Conservation (phyloP, 2,888 invertebrate species). For the Epistrophe grossulariae region DNA sequence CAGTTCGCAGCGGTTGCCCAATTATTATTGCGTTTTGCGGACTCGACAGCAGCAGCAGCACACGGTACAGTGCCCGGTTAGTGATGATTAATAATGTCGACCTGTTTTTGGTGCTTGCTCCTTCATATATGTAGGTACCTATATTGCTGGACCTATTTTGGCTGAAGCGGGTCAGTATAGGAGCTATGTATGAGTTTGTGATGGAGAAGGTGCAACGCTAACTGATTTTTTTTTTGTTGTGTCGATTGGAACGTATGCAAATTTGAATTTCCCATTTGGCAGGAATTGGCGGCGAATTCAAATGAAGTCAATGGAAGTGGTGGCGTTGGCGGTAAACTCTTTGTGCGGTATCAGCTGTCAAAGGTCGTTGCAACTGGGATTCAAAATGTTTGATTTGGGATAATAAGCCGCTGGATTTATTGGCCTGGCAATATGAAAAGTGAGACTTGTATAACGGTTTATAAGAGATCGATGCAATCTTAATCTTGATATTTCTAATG, state of each 20-base stretch:
- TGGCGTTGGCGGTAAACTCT: conserved; percentile 52
- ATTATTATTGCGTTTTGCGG: conserved; percentile 71
- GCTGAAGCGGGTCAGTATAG: conserved; percentile 52
- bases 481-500: conserved; percentile 24
- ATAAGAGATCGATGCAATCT: conserved; percentile 21
- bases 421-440: conserved; percentile 37
- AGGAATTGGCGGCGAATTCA: conserved; percentile 32
- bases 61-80: conserved; percentile 57
- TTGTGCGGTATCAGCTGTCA: conserved; percentile 67
- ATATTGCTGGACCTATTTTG: conserved; percentile 50
- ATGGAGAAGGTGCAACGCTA: conserved; percentile 15
- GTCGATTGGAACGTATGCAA: conserved; percentile 56
- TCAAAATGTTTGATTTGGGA: conserved; percentile 56
- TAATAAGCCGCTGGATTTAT: conserved; percentile 62
- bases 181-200: conserved; percentile 11
- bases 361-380: conserved; percentile 72
- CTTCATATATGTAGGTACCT: background rate
- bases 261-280: conserved; percentile 36
- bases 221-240: background rate
- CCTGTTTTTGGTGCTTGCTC: conserved; percentile 43
- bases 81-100: conserved; percentile 73
- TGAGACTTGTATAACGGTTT: conserved; percentile 25
- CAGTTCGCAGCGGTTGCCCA: conserved; percentile 72
- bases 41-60: conserved; percentile 29
- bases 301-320: background rate